Conservation (phyloP, 2,797 vertebrate genomes). For the Oreochromis mossambicus region DNA sequence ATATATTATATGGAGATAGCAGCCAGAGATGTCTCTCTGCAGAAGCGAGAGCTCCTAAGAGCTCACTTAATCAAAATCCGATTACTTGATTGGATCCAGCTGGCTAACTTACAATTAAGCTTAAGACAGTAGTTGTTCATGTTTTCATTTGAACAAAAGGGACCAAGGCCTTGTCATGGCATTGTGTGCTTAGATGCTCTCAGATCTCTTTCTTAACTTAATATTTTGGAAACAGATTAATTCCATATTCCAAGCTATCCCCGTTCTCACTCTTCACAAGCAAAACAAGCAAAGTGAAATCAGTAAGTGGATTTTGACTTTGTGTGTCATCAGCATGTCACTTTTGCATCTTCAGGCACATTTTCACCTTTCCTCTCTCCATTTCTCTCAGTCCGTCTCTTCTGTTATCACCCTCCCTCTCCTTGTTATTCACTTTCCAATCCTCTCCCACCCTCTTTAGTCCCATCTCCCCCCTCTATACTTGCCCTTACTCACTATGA, state of each 20-base stretch:
- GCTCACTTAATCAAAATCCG: neutral
- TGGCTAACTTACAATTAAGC: neutral
- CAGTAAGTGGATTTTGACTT: slow-evolving; percentile 25
- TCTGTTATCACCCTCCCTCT: slow-evolving; percentile 7
- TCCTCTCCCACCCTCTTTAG: slow-evolving; percentile 10
- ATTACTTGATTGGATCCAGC: neutral
- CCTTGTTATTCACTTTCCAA: slow-evolving; percentile 33
- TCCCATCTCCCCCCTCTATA: neutral
- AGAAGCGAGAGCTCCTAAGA: neutral
- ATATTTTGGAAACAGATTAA: neutral
- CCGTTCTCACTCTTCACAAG: neutral
- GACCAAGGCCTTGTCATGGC: neutral
- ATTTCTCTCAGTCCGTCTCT: neutral
- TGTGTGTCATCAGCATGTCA: slow-evolving; percentile 14
- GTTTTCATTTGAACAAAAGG: neutral
- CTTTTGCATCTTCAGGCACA: slow-evolving; percentile 25
- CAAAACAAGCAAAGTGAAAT: neutral
- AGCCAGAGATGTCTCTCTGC: neutral
- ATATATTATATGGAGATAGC: neutral
- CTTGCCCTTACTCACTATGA: slow-evolving; percentile 47
- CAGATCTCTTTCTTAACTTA: neutral
- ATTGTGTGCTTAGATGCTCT: neutral
- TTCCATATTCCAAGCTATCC: neutral
- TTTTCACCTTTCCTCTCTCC: slow-evolving; percentile 29
- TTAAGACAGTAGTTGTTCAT: neutral